phyloP scores from a whole-genome alignment of 2,888 invertebrate genomes.

The Papilio demoleus region DNA sequence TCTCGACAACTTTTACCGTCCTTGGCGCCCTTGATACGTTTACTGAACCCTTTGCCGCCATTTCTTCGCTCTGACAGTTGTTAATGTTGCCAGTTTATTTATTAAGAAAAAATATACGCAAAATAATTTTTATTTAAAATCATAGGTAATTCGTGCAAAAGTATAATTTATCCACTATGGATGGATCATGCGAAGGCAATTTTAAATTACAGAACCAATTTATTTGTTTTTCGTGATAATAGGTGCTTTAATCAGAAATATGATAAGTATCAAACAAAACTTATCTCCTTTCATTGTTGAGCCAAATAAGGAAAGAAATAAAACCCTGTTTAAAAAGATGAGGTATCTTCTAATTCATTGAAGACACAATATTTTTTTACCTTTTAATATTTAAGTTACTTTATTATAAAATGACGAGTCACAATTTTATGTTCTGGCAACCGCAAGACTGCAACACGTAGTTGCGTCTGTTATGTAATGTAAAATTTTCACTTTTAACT shows the following conservation, averaged over 20 bases:
- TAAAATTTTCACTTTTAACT: slow-evolving; percentile 16
- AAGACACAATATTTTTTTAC: background rate
- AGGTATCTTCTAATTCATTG: no score
- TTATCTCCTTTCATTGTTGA: no score
- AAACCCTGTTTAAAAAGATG: no score
- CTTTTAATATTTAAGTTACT: background rate
- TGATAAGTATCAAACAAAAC: no score
- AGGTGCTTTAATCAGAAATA: no score
- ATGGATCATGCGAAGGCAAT: no score
- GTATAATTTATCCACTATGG: no score
- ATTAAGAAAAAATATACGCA: background rate
- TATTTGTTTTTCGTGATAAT: no score
- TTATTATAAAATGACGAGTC: background rate
- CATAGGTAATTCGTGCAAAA: no score
- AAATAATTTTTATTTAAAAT: no score
- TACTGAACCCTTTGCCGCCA: slow-evolving; percentile 43
- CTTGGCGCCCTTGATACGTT: slow-evolving; percentile 54
- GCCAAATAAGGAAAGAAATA: no score
- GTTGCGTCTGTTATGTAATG: background rate
- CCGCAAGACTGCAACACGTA: background rate
- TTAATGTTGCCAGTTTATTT: slow-evolving; percentile 17
- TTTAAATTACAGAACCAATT: no score
- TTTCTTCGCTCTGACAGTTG: slow-evolving; percentile 8
- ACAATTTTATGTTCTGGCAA: slow-evolving; percentile 13
- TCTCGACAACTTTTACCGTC: slow-evolving; percentile 61